Evolutionary conservation across 2,888 invertebrate genomes (phyloP), one percentile per base, ranked within the genome.

Genomic region (Platycheirus rosarum): DNA sequence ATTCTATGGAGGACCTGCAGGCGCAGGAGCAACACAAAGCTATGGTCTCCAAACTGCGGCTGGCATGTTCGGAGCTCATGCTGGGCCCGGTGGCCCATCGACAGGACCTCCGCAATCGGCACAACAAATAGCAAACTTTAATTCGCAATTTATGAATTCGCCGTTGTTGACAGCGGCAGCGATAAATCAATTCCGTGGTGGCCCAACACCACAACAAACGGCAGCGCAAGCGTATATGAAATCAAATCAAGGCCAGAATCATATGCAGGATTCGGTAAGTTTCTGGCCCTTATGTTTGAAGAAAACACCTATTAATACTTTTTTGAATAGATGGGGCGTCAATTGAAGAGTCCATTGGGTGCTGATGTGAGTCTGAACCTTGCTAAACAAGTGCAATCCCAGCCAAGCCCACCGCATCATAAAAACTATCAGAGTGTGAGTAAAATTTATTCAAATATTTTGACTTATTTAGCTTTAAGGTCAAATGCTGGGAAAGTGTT

Each of bases 141-240:
- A 91, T 78, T 93, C 93, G 6, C 93, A 92, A 86, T 93, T 93
- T 86, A 89, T 93, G 84, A 93, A 93, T 85, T 92, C 93, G 0
- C 93, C 94, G 77, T 92, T 94, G 77, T 92, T 95, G 86, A 93
- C 92, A 89, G 94, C 89, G 86, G 93, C 89, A 86, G 93, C 90
- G 2, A 89, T 90, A 35, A 89, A 88, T 84, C 90, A 90, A 84
- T 91, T 89, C 86, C 91, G 91, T 13, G 88, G 89, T 49, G 90
- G 89, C 35, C 91, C 90, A 35, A 88, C 88, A 46, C 89, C 88
- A 3, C 88, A 87, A 63, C 85, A 85, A 26, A 86, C 86, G 14
- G 86, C 86, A 29, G 84, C 86, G 23, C 86, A 87, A 37, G 87
- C 88, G 8, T 90, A 90, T 32, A 88, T 90, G 85, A 91, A 91